These are phyloP conservation scores for Bibio marci DNA, from an alignment of 2,888 invertebrate species.

Conservation along the genomic window DNA sequence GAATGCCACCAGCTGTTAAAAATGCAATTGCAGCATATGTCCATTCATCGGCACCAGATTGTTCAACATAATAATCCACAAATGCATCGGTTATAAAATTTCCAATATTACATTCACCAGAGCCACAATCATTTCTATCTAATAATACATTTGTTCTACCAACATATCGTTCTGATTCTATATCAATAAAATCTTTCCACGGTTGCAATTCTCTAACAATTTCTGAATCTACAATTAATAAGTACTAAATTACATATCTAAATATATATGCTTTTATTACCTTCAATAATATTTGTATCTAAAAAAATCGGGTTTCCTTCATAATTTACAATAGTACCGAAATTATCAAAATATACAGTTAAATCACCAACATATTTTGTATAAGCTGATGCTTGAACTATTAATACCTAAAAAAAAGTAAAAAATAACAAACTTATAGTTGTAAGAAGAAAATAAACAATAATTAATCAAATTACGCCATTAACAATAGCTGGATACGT, in stretches of 20 bases:
- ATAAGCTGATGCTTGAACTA: slow-evolving; percentile 59
- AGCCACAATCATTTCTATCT: slow-evolving; percentile 34
- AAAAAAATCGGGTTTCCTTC: slow-evolving; percentile 56
- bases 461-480: slow-evolving; percentile 34
- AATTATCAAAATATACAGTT: slow-evolving; percentile 47
- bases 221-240: slow-evolving; percentile 33
- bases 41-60: slow-evolving; percentile 33
- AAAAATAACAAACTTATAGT: neutral
- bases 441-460: neutral
- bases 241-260: neutral
- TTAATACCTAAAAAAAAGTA: slow-evolving; percentile 31
- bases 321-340: slow-evolving; percentile 46
- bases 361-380: slow-evolving; percentile 65
- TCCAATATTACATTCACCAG: slow-evolving; percentile 55
- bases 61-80: slow-evolving; percentile 32
- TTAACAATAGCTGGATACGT: slow-evolving; percentile 55
- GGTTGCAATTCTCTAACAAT: slow-evolving; percentile 40
- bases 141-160: slow-evolving; percentile 41
- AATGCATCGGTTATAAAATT: slow-evolving; percentile 56
- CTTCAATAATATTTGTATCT: slow-evolving; percentile 41
- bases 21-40: slow-evolving; percentile 47
- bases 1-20: slow-evolving; percentile 50
- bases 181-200: slow-evolving; percentile 40
- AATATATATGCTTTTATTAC: slow-evolving; percentile 24
- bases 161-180: slow-evolving; percentile 33